These are phyloP conservation scores for Polyergus mexicanus DNA, from an alignment of 1,140 invertebrate species.

Conservation along the genomic window DNA sequence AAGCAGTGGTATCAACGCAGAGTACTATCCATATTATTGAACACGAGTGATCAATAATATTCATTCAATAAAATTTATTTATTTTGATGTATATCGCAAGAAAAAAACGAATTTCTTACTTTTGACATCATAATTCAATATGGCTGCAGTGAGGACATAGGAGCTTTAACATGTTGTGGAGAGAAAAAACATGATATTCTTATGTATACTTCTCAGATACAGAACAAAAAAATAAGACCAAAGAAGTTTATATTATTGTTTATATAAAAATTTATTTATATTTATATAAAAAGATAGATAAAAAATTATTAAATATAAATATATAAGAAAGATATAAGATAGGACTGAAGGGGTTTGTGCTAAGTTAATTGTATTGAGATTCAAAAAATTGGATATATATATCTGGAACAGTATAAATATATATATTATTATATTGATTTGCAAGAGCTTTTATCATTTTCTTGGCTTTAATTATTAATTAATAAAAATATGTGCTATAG, in stretches of 20 bases:
- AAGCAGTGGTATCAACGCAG: too few species aligned
- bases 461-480: slow-evolving; percentile 31
- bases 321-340: slow-evolving; percentile 38
- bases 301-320: slow-evolving; percentile 57
- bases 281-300: slow-evolving; percentile 73
- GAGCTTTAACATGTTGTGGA: slow-evolving; percentile 45
- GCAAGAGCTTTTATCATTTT: slow-evolving; percentile 2
- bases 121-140: too few species aligned
- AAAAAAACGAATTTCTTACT: too few species aligned
- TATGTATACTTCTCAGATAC: slow-evolving; percentile 68
- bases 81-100: too few species aligned
- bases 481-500: slow-evolving; percentile 64
- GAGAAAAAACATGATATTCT: slow-evolving; percentile 43
- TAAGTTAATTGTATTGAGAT: slow-evolving; percentile 47
- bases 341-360: slow-evolving; percentile 21
- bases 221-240: slow-evolving; percentile 79
- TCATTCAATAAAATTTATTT: too few species aligned
- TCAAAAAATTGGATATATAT: slow-evolving; percentile 38
- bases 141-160: too few species aligned
- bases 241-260: slow-evolving; percentile 77
- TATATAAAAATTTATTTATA: slow-evolving; percentile 40
- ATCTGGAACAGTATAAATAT: background rate
- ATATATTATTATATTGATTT: slow-evolving; percentile 27
- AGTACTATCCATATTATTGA: too few species aligned
- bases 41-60: too few species aligned